phyloP scores from a whole-genome alignment of 2,888 invertebrate genomes.

The Mylabris sibirica region DNA sequence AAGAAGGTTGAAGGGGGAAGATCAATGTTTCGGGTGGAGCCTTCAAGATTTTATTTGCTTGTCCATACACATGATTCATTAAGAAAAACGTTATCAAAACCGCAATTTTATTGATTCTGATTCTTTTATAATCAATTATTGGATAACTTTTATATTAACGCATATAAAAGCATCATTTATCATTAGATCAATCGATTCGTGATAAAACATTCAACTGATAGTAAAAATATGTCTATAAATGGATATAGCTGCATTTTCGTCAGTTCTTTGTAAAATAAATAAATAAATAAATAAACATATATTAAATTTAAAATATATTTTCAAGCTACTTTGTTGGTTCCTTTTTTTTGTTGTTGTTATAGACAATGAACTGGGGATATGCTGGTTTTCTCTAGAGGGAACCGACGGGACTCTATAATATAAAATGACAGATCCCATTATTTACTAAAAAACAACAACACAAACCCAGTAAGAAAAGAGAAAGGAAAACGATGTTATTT shows the following conservation, averaged over 20 bases:
- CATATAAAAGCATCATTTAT: no score
- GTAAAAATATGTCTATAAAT: no score
- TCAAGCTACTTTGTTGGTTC: constrained; percentile 30
- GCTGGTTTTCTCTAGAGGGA: constrained; percentile 52
- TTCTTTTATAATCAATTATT: no score
- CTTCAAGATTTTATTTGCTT: constrained; percentile 46
- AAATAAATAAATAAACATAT: constrained; percentile 29
- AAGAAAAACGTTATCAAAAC: constrained; percentile 32
- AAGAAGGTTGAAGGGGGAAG: constrained; percentile 41
- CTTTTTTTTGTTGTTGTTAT: neutral
- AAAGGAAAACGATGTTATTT: constrained; percentile 55
- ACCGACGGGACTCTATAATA: constrained; percentile 56
- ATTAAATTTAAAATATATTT: constrained; percentile 32
- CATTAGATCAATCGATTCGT: no score
- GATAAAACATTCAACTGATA: no score
- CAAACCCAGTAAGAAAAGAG: constrained; percentile 59
- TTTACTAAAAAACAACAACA: constrained; percentile 62
- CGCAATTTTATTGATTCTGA: no score
- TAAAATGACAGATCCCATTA: constrained; percentile 64
- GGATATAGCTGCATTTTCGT: constrained; percentile 19
- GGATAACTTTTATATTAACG: no score
- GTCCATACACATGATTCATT: constrained; percentile 39
- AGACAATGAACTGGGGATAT: constrained; percentile 37
- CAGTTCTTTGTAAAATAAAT: constrained; percentile 17
- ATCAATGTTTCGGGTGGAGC: constrained; percentile 33